These are phyloP conservation scores for Oryzias woworae DNA, from an alignment of 2,113 vertebrate species.

Conservation along the genomic window DNA sequence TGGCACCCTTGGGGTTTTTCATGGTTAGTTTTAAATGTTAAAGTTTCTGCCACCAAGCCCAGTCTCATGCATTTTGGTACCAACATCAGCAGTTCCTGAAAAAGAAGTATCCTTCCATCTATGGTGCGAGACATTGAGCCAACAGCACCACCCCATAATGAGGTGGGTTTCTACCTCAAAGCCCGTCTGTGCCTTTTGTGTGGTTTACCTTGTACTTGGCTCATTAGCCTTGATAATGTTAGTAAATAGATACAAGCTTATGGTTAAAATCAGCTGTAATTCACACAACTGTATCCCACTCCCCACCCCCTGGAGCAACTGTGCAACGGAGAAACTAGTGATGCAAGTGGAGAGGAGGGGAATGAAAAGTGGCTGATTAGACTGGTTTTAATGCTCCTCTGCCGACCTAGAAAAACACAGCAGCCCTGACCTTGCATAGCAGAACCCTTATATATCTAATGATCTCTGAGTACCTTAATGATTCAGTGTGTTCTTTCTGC, in stretches of 20 bases:
- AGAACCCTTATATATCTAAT: conserved; percentile 73
- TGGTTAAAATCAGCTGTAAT: conserved; percentile 59
- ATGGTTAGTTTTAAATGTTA: too few relatives aligned
- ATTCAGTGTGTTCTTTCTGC: conserved; percentile 67
- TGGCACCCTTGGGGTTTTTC: too few relatives aligned
- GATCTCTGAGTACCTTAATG: conserved; percentile 78
- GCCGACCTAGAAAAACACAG: conserved; percentile 66
- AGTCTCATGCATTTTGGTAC: too few relatives aligned
- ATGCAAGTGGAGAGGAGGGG: conserved; percentile 27
- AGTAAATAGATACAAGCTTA: conserved; percentile 60
- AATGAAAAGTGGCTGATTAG: conserved; percentile 66
- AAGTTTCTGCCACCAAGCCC: too few relatives aligned
- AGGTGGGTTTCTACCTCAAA: conserved; percentile 63
- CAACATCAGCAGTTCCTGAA: too few relatives aligned
- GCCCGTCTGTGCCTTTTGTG: conserved; percentile 54
- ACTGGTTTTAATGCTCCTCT: conserved; percentile 67
- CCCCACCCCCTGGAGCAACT: conserved; percentile 36
- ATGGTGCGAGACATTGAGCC: conserved; percentile 36
- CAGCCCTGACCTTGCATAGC: conserved; percentile 76
- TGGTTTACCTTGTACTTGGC: conserved; percentile 62
- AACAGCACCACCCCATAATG: conserved; percentile 56
- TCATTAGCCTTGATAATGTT: conserved; percentile 65
- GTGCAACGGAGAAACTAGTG: conserved; percentile 23
- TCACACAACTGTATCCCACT: conserved; percentile 40
- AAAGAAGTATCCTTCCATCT: conserved; percentile 28